A percentile compares a stretch with the other conserved stretches of the same genome.
Evolutionary conservation across 2,888 invertebrate genomes (phyloP).

Genomic region (Eumerus sabulonum): DNA sequence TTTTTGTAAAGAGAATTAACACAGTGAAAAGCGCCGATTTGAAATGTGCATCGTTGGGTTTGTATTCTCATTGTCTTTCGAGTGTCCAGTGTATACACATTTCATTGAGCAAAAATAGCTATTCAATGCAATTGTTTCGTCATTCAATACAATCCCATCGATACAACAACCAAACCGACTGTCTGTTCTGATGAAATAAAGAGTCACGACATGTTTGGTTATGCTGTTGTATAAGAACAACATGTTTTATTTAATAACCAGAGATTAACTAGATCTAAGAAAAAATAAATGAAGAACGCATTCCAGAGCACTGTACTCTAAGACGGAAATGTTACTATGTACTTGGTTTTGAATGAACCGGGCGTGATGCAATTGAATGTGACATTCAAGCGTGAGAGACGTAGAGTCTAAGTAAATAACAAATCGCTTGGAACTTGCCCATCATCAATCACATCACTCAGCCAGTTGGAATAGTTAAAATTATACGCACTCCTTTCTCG

Average conservation of each 20-base stretch:
- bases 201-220: constrained; percentile 34
- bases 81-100: no score
- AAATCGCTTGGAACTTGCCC: no score
- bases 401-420: no score
- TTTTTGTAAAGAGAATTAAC: constrained; percentile 50
- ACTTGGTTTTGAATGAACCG: neutral
- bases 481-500: constrained; percentile 91
- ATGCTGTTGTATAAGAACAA: constrained; percentile 25
- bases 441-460: constrained; percentile 37
- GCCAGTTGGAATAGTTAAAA: constrained; percentile 1
- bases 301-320: neutral
- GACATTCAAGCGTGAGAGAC: no score
- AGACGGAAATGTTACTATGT: constrained; percentile 49
- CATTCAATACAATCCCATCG: constrained; percentile 66
- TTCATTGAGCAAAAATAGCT: no score
- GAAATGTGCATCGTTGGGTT: constrained; percentile 75
- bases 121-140: neutral
- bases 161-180: constrained; percentile 62
- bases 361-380: neutral
- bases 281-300: no score
- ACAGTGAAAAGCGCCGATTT: constrained; percentile 73
- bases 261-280: constrained; percentile 41
- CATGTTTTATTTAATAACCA: constrained; percentile 36
- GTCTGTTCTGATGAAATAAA: constrained; percentile 45
- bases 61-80: constrained; percentile 69